Conservation (phyloP, 2,113 vertebrate genomes). For the Cercocebus atys region DNA sequence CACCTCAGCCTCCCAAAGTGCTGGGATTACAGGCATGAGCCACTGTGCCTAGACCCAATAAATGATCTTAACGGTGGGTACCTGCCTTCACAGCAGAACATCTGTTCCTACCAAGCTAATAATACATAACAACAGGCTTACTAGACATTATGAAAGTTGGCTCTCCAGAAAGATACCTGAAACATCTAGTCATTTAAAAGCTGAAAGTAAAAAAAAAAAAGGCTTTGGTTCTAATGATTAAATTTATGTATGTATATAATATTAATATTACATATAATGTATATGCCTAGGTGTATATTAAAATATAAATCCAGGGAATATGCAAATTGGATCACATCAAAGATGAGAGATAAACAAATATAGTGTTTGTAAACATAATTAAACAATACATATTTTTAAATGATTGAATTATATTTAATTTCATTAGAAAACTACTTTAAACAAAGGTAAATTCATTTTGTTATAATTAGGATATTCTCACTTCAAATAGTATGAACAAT, state of each 20-base stretch:
- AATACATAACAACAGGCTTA: not conserved
- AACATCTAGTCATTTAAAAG: constrained; percentile 19
- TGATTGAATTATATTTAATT: not conserved
- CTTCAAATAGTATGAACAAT: not conserved
- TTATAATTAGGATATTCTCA: not conserved
- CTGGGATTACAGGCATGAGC: no score
- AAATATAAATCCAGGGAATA: not conserved
- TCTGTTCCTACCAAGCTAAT: constrained; percentile 15
- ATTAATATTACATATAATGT: not conserved
- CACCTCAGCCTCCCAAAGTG: no score
- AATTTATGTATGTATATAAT: not conserved
- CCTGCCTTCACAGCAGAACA: constrained; percentile 46
- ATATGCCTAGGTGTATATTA: not conserved
- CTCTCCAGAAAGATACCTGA: constrained; percentile 5
- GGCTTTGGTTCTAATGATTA: not conserved
- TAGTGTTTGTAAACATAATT: not conserved
- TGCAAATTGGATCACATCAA: not conserved
- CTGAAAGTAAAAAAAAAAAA: not conserved
- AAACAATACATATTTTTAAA: not conserved
- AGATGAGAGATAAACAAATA: constrained; percentile 29
- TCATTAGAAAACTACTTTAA: constrained; percentile 6
- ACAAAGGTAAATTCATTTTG: not conserved
- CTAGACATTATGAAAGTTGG: not conserved
- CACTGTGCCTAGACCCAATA: no score
- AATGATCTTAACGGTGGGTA: not conserved